Evolutionary conservation across 2,113 vertebrate species (phyloP).

Genomic region (Ictalurus furcatus): DNA sequence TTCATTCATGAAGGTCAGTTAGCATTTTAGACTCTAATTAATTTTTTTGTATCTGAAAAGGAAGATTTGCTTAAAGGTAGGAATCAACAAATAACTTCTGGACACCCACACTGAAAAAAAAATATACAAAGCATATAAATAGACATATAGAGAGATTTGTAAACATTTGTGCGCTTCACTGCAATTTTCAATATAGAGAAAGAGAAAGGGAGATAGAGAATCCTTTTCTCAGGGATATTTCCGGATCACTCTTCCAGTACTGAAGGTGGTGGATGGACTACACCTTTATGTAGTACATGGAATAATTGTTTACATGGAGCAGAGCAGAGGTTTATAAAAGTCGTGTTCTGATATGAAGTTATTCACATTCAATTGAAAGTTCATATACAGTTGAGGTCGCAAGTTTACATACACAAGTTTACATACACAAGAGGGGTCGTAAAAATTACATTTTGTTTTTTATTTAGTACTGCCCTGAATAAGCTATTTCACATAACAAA

Average conservation of each 20-base stretch:
- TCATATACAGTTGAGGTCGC: not conserved
- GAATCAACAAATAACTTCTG: constrained; percentile 15
- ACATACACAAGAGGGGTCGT: too few relatives aligned
- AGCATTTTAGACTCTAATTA: constrained; percentile 46
- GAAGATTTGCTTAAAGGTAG: constrained; percentile 59
- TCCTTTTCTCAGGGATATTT: not conserved
- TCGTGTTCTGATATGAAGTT: not conserved
- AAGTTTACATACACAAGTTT: too few relatives aligned
- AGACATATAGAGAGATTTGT: not conserved
- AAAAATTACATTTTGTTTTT: too few relatives aligned
- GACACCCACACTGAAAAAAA: not conserved
- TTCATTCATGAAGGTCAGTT: constrained; percentile 24
- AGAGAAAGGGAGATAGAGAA: not conserved
- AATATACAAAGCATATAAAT: not conserved
- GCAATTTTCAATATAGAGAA: not conserved
- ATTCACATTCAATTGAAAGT: not conserved
- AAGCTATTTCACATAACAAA: too few relatives aligned
- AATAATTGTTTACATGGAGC: not conserved
- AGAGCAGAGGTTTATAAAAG: not conserved
- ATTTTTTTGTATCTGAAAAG: constrained; percentile 51
- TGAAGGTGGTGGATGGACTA: not conserved
- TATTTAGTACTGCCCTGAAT: too few relatives aligned
- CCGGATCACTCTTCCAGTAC: not conserved
- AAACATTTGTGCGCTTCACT: not conserved
- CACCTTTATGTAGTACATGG: not conserved